These are phyloP conservation scores for Achroia grisella DNA, from an alignment of 1,140 invertebrate species.

Conservation along the genomic window DNA sequence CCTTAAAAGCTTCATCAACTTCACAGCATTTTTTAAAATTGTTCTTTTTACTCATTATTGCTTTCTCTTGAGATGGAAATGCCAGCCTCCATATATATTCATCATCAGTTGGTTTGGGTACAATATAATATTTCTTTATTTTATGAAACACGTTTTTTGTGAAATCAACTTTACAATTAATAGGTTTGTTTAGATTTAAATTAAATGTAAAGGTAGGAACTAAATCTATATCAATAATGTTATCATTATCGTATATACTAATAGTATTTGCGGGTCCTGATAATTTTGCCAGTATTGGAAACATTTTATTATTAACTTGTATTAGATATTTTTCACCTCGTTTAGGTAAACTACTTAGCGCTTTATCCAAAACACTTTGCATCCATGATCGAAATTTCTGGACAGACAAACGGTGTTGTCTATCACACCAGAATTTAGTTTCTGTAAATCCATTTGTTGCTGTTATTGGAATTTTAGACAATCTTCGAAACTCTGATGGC, in stretches of 20 bases:
- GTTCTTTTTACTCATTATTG: constrained; percentile 23
- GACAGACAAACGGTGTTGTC: constrained; percentile 21
- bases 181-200: constrained; percentile 22
- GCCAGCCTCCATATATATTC: constrained; percentile 37
- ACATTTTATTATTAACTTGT: constrained; percentile 20
- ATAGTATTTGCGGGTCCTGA: constrained; percentile 38
- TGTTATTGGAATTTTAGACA: constrained; percentile 21
- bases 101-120: constrained; percentile 32
- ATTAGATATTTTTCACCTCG: constrained; percentile 21
- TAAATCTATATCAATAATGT: constrained; percentile 35
- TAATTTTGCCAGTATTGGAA: constrained; percentile 19
- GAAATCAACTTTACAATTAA: constrained; percentile 22
- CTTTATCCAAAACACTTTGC: constrained; percentile 32
- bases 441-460: constrained; percentile 25
- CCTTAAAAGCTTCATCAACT: constrained; percentile 32
- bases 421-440: constrained; percentile 37
- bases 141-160: constrained; percentile 16
- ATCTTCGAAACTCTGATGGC: constrained; percentile 37
- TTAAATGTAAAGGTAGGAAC: constrained; percentile 34
- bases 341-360: constrained; percentile 20
- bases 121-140: constrained; percentile 27
- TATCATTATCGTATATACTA: constrained; percentile 21
- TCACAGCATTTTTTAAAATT: constrained; percentile 33
- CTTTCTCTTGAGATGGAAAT: constrained; percentile 39
- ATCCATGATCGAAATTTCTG: constrained; percentile 34